Conservation (phyloP, 2,888 invertebrate genomes). For the Cryptus armator region DNA sequence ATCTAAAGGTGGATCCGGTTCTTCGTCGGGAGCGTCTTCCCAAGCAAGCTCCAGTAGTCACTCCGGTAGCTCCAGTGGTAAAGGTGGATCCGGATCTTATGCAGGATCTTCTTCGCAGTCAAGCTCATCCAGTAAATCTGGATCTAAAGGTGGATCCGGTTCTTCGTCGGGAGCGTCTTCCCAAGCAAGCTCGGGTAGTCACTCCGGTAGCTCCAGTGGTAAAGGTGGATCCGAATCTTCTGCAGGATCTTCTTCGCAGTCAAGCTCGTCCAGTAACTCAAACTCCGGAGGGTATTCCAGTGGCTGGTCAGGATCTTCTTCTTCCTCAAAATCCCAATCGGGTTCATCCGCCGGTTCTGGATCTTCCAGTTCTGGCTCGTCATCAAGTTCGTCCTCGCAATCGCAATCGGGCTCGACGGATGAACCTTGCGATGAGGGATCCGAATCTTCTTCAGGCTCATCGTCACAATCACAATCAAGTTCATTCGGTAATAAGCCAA, state of each 20-base stretch:
- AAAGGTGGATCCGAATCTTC: too few relatives aligned
- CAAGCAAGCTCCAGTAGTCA: neutral
- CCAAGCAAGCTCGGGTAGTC: neutral
- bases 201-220: too few relatives aligned
- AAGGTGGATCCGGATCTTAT: too few relatives aligned
- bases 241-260: too few relatives aligned
- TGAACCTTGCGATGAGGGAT: neutral
- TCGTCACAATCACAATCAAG: neutral
- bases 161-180: neutral
- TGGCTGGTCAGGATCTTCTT: neutral
- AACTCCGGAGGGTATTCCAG: neutral
- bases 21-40: neutral
- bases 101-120: too few relatives aligned
- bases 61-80: too few relatives aligned
- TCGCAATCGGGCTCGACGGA: neutral
- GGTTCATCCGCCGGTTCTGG: neutral
- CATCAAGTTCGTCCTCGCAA: neutral
- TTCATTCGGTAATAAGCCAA: neutral
- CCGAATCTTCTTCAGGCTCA: neutral
- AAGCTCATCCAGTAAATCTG: too few relatives aligned
- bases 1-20: neutral
- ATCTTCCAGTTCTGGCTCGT: too few relatives aligned
- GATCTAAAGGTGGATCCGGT: neutral
- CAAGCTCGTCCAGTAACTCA: neutral
- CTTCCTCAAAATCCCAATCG: neutral